Evolutionary conservation across 1,140 invertebrate species (phyloP).

Genomic region (Lordiphosa mommai): DNA sequence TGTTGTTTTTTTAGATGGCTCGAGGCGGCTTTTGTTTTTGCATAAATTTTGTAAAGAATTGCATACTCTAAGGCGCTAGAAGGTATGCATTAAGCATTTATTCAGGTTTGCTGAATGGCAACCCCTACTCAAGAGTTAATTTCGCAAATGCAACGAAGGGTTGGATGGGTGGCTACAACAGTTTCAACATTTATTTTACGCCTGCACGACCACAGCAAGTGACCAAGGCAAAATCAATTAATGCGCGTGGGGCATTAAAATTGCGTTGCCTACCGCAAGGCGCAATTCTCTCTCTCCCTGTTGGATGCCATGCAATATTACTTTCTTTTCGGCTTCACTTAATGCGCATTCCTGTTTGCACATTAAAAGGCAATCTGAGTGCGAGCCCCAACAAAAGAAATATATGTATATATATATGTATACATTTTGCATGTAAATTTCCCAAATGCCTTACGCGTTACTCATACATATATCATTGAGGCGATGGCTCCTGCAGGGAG

Average conservation of each 20-base stretch:
- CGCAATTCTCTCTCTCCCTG: constrained; percentile 1
- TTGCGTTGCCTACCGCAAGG: constrained; percentile 28
- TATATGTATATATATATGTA: too few species aligned
- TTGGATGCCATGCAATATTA: neutral
- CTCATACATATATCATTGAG: neutral
- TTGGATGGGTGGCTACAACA: constrained; percentile 12
- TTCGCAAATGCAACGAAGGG: constrained; percentile 41
- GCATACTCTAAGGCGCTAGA: constrained; percentile 37
- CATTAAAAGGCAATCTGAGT: constrained; percentile 48
- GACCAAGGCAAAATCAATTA: constrained; percentile 67
- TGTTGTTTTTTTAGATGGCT: constrained; percentile 16
- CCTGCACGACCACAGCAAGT: constrained; percentile 36
- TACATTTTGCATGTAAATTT: constrained; percentile 22
- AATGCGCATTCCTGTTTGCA: constrained; percentile 47
- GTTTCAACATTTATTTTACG: constrained; percentile 35
- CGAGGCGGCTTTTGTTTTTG: constrained; percentile 45
- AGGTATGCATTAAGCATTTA: constrained; percentile 40
- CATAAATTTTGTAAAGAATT: constrained; percentile 46
- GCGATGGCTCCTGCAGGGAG: constrained; percentile 1
- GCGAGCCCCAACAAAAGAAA: constrained; percentile 14
- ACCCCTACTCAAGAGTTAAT: constrained; percentile 44
- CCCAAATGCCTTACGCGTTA: constrained; percentile 6
- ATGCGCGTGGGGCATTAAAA: constrained; percentile 30
- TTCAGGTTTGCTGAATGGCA: constrained; percentile 29
- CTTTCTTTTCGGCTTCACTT: constrained; percentile 22